These are phyloP conservation scores for Meteorus sp. DNA, from an alignment of 1,140 invertebrate genomes.

Conservation along the genomic window DNA sequence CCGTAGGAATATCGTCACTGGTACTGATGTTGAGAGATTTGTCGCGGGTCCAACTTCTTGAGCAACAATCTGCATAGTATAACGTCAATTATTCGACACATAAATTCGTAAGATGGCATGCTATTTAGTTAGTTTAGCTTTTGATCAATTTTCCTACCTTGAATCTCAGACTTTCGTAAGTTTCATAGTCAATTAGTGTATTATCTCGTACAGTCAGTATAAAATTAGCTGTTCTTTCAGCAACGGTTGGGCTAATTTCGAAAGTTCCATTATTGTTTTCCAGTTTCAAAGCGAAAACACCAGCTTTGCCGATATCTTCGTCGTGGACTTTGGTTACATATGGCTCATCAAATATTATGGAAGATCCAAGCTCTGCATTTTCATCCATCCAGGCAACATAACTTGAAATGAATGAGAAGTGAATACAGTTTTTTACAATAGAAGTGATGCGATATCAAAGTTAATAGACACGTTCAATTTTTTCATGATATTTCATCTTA, in stretches of 20 bases:
- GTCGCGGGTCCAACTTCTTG: conserved; percentile 76
- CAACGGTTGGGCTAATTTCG: conserved; percentile 85
- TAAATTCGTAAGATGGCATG: conserved; percentile 14
- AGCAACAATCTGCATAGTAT: conserved; percentile 68
- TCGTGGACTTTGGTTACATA: conserved; percentile 74
- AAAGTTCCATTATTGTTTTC: conserved; percentile 85
- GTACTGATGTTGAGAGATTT: conserved; percentile 71
- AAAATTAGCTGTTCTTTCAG: conserved; percentile 77
- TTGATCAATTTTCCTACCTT: conserved; percentile 55
- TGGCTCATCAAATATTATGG: conserved; percentile 70
- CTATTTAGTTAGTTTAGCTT: conserved; percentile 22
- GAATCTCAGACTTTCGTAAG: conserved; percentile 70
- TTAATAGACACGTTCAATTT: too few species aligned
- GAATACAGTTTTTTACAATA: too few species aligned
- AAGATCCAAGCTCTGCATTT: conserved; percentile 78
- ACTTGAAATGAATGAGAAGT: conserved; percentile 62
- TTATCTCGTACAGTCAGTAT: conserved; percentile 83
- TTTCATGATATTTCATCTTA: too few species aligned
- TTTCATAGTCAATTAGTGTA: conserved; percentile 80
- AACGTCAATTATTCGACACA: conserved; percentile 12
- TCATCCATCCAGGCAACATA: conserved; percentile 78
- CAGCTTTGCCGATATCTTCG: conserved; percentile 79
- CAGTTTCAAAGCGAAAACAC: conserved; percentile 78
- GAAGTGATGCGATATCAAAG: too few species aligned
- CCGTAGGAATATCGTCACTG: conserved; percentile 77